Evolutionary conservation across 1,140 invertebrate genomes (phyloP).

Genomic region (Diachasmimorpha longicaudata): DNA sequence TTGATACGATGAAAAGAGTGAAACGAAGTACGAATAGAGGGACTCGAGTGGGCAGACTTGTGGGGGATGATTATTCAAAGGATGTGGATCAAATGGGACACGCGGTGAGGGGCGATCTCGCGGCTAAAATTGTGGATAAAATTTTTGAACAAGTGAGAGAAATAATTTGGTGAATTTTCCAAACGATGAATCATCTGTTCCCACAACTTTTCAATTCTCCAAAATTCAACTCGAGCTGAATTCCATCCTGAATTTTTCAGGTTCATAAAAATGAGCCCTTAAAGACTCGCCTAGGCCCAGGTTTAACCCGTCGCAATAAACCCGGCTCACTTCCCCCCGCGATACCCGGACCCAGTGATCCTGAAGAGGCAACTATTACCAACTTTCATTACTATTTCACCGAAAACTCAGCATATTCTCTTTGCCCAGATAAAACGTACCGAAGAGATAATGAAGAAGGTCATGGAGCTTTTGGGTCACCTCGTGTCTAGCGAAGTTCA

Average conservation of each 20-base stretch:
- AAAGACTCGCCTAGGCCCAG: slow-evolving; percentile 35
- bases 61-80: slow-evolving; percentile 33
- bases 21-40: neutral
- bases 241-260: slow-evolving; percentile 15
- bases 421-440: slow-evolving; percentile 38
- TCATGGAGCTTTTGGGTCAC: slow-evolving; percentile 38
- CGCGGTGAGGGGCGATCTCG: slow-evolving; percentile 39
- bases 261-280: slow-evolving; percentile 37
- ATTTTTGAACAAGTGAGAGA: slow-evolving; percentile 42
- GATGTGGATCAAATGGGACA: slow-evolving; percentile 44
- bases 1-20: slow-evolving; percentile 20
- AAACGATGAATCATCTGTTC: too few species aligned
- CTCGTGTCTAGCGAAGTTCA: slow-evolving; percentile 40
- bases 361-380: neutral
- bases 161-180: neutral
- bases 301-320: slow-evolving; percentile 35
- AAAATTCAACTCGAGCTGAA: too few species aligned
- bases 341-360: neutral
- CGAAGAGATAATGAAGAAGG: slow-evolving; percentile 33
- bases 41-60: neutral
- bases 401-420: neutral
- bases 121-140: slow-evolving; percentile 45
- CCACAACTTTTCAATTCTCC: too few species aligned
- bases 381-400: neutral
- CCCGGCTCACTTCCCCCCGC: slow-evolving; percentile 19